Base-by-base conservation (phyloP, 2,797 vertebrate genomes). In the Huso huso region DNA sequence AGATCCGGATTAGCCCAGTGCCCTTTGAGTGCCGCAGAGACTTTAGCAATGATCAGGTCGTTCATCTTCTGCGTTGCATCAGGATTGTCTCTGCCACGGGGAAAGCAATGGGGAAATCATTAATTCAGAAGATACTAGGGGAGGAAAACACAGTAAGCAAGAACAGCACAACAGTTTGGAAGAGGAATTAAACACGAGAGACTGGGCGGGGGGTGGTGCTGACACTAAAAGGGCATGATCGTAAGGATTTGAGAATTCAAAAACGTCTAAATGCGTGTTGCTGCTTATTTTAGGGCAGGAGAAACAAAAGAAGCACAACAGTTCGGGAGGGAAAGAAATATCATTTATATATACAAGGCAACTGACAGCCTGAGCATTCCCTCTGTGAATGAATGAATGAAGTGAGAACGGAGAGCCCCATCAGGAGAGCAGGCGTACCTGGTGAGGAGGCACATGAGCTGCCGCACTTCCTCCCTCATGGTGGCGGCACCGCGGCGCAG, bases 31-130 rank as follows among this genome's bases (percentile, higher is more conserved):
- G 96, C 97, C 0, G 96, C 88, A 0, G 96, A 98, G 74, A 99
- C 97, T 77, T 99, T 98, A 69, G 91, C 90, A 6, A 99, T 95
- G 74, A 99, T 99, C 68, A 99, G 88, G 73, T 97, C 96, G 15
- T 99, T 98, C 97, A 99, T 95, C 74, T 99, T 95, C 73, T 98
- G 94, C 2, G 97, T 99, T 78, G 97, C 97, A 74, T 99, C 97
- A 37, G 95, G 93, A 73, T 98, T 95, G 88, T 99, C 96, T 81
- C 97, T 99, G 73, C 61, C 23, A 37, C 4, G 23, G 23, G 23
- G 23, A 37, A 37, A 66, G 15, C 15, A 49, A 66, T 13, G 52
- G 49, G 15, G 8, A 59, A 18, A 52, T 53, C 10, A 52, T 52
- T 15, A 51, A 23, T 8, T 37, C 65, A 48, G 51, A 10, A 53